A percentile compares a stretch with the other conserved stretches of the same genome.
phyloP scores from a whole-genome alignment of 2,888 invertebrate species.

The Spodoptera littoralis region DNA sequence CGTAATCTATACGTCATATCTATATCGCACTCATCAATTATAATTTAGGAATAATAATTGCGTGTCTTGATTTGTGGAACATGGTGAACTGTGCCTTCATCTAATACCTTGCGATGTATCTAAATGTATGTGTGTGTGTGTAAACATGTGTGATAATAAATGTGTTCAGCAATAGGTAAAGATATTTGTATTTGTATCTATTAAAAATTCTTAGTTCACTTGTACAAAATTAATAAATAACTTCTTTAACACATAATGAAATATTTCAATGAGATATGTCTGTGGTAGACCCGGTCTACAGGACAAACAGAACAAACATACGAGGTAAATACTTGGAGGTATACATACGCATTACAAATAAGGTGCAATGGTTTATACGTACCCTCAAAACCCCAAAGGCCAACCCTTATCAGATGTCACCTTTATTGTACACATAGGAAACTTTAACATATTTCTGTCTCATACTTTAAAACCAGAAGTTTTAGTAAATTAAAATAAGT shows the following conservation, averaged over 20 bases:
- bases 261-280: slow-evolving; percentile 31
- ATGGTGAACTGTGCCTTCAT: no score
- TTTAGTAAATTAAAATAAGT: slow-evolving; percentile 2
- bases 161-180: no score
- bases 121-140: no score
- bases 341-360: slow-evolving; percentile 31
- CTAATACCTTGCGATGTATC: no score
- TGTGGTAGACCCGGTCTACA: slow-evolving; percentile 21
- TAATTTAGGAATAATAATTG: no score
- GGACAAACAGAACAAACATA: slow-evolving; percentile 5
- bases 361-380: slow-evolving; percentile 29
- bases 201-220: neutral
- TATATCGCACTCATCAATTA: no score
- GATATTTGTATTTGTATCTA: no score
- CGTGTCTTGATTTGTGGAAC: no score
- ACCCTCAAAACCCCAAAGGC: slow-evolving; percentile 32
- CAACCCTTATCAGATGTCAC: slow-evolving; percentile 44
- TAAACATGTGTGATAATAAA: no score
- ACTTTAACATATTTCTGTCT: slow-evolving; percentile 2
- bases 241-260: neutral
- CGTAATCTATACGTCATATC: no score
- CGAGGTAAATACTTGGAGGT: slow-evolving; percentile 22
- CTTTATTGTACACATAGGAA: slow-evolving; percentile 24
- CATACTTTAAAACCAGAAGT: slow-evolving; percentile 11
- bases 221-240: neutral